Conservation (phyloP, 2,797 vertebrate genomes). For the Malurus splendens region DNA sequence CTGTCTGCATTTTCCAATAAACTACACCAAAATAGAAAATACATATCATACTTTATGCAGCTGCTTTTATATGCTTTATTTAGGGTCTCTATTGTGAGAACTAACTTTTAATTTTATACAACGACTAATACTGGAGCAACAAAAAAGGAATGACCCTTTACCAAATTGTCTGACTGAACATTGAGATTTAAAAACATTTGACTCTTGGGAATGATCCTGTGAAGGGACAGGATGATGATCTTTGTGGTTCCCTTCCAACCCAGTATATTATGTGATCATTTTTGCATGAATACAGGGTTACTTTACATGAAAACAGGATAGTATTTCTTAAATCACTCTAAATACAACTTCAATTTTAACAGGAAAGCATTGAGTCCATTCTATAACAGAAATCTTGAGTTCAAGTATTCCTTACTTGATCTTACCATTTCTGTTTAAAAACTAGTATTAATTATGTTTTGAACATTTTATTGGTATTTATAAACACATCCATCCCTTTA, state of each 20-base stretch:
- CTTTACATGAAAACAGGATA: neutral
- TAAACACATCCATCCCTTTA: neutral
- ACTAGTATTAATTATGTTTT: neutral
- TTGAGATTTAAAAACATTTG: neutral
- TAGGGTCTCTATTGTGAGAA: neutral
- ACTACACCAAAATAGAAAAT: constrained; percentile 16
- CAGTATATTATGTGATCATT: neutral
- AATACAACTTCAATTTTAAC: constrained; percentile 8
- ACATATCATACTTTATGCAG: neutral
- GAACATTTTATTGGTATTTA: neutral
- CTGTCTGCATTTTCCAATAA: constrained; percentile 1
- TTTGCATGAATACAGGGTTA: neutral
- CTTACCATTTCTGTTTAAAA: neutral
- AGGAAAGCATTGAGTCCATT: constrained; percentile 13
- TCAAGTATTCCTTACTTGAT: neutral
- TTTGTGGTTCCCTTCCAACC: neutral
- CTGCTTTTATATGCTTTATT: neutral
- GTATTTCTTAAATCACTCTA: constrained; percentile 24
- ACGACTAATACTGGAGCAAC: neutral
- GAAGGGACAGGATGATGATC: neutral
- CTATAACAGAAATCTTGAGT: constrained; percentile 17
- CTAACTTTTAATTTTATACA: neutral
- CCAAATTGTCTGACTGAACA: neutral
- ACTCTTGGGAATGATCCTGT: neutral
- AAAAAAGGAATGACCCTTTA: neutral